Conservation (phyloP, 2,888 invertebrate genomes). For the Apotomis betuletana region DNA sequence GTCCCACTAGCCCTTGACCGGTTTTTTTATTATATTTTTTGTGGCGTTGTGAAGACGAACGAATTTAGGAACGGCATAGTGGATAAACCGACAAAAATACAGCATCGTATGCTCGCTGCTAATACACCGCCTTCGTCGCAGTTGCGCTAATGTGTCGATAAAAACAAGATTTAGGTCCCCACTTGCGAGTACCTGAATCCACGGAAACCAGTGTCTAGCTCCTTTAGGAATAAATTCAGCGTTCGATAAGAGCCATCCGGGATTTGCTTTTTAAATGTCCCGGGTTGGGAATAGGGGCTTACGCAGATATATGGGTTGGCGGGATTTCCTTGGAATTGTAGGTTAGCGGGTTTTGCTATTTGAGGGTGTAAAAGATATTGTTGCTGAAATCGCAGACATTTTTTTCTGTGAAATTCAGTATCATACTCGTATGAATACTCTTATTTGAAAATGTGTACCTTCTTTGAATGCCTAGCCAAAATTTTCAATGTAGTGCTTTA, state of each 20-base stretch:
- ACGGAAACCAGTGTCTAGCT: constrained; percentile 14
- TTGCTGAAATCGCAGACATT: background rate
- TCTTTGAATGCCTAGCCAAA: too few species aligned
- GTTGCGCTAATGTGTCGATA: background rate
- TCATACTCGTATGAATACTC: too few species aligned
- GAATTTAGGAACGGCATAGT: too few species aligned
- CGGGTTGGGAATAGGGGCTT: constrained; percentile 35
- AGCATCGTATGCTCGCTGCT: too few species aligned
- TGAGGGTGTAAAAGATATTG: constrained; percentile 8
- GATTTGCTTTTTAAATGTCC: constrained; percentile 41
- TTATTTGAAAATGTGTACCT: too few species aligned
- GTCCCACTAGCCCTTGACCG: too few species aligned
- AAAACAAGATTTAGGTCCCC: constrained; percentile 9
- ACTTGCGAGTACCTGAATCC: constrained; percentile 4
- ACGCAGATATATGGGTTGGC: constrained; percentile 39
- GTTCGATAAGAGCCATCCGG: constrained; percentile 38
- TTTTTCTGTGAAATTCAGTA: too few species aligned
- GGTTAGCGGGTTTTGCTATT: constrained; percentile 26
- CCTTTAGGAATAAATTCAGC: constrained; percentile 24
- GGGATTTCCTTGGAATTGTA: constrained; percentile 19
- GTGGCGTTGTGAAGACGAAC: too few species aligned
- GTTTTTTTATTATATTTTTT: too few species aligned
- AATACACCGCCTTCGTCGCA: too few species aligned
- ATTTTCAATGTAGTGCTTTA: too few species aligned
- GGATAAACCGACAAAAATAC: too few species aligned